Base-by-base conservation (phyloP, 2,113 vertebrate genomes). In the Ondatra zibethicus region DNA sequence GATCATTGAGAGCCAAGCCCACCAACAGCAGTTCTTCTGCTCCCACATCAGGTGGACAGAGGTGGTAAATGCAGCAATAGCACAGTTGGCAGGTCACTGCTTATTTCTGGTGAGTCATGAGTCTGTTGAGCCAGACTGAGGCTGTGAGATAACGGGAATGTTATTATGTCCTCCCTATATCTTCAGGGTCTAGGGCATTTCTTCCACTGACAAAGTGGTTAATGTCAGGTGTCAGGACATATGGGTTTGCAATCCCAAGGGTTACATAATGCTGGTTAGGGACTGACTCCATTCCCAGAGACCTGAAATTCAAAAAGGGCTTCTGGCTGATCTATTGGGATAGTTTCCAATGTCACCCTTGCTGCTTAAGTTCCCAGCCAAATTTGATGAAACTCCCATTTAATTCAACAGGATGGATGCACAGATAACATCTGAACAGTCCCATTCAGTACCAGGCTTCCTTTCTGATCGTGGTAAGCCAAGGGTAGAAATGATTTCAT, bases 181-280 rank as follows among this genome's bases (percentile, higher is more conserved):
- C 73, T 95, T 68, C 61, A 81, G 50, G 52, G 17, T 89, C 50
- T 70, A 88, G 89, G 19, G 10, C 85, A 11, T 70, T 52, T 31
- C 70, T 93, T 80, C 42, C 3, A 14, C 25, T 27, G 36, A 0
- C 21, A 12, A 95, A 92, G 23, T 58, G 17, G n/a, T 39, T 85
- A 5, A 4, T 47, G 3, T 50, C 61, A 77, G 29, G 25, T 23
- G 73, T n/a, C 1, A 7, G 9, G 0, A 14, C 36, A 63, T 63
- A 42, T 42, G 12, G 42, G 45, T 52, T 47, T 31, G 27, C 9
- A 88, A 89, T 11, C 21, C 17, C 42, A 78, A 17, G 45, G 4
- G 21, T 58, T 58, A 21, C 1, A 1, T 36, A 39, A 0, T 4
- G 36, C 5, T 52, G 3, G 5, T 0, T 1, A 11, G 25, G 84